Conservation (phyloP, 2,888 invertebrate genomes). For the Caenorhabditis panamensis region DNA sequence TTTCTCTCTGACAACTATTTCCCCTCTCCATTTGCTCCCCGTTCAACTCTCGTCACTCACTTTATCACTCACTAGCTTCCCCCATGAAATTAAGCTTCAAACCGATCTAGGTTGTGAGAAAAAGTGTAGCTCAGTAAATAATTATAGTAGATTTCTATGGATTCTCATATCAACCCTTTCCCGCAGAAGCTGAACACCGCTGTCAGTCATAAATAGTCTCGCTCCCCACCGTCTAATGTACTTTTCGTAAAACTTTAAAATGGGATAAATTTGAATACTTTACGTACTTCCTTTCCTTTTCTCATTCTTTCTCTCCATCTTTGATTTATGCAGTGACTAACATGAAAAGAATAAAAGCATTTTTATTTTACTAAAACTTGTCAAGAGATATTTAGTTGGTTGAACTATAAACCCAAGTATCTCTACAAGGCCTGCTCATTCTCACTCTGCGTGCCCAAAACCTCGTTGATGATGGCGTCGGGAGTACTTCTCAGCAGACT, state of each 20-base stretch:
- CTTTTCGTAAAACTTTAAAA: slow-evolving; percentile 2
- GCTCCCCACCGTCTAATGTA: background rate
- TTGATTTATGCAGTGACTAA: slow-evolving; percentile 2
- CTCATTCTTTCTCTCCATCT: background rate
- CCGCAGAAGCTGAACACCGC: background rate
- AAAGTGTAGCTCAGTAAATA: slow-evolving; percentile 26
- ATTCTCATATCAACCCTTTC: background rate
- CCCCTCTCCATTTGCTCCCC: slow-evolving; percentile 5
- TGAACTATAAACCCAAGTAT: background rate
- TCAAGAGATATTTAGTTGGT: background rate
- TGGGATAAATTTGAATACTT: slow-evolving; percentile 18
- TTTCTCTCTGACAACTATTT: slow-evolving; percentile 6
- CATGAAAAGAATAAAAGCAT: slow-evolving; percentile 28
- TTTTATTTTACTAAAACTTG: slow-evolving; percentile 5
- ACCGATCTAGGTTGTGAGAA: slow-evolving; percentile 42
- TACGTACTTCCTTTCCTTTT: background rate
- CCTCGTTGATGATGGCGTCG: slow-evolving; percentile 10
- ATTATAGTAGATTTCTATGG: slow-evolving; percentile 15
- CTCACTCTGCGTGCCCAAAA: slow-evolving; percentile 4
- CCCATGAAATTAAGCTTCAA: slow-evolving; percentile 7
- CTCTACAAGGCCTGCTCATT: background rate
- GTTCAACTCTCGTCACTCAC: slow-evolving; percentile 36
- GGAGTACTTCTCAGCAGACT: slow-evolving; percentile 23
- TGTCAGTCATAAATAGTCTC: background rate
- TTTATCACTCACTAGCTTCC: slow-evolving; percentile 35